Evolutionary conservation across 2,888 invertebrate species (phyloP), one percentile per base, ranked within the genome.

Genomic region (Linnaemya tessellans): DNA sequence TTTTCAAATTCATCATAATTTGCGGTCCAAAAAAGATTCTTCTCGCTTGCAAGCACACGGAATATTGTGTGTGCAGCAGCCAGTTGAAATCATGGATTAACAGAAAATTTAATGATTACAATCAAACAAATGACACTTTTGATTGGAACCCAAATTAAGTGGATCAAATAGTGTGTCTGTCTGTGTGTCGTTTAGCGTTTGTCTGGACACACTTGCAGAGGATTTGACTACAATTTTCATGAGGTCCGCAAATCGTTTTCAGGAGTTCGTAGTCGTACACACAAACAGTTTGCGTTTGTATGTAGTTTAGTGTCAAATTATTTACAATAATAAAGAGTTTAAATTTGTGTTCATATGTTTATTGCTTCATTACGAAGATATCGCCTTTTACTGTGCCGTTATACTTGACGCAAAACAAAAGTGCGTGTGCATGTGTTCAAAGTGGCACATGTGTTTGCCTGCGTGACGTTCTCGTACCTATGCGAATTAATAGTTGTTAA

Each of bases 271-370:
- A 30, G 30, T 30, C 30, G 30, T 30, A 30, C 30, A 30, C 3
- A 30, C 5, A n/a, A n/a, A 30, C 30, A 3, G 30, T 30, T 30
- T 30, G 30, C 30, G 7, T 56, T 49, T n/a, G 25, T 56, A 13
- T 15, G 25, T 15, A 54, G 18, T 49, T 5, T 49, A 18, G 3
- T 46, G n/a, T 15, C 1, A 46, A 46, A 46, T n/a, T 46, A 15
- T 46, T n/a, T 64, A 15, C 43, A 64, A 75, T 64, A 74, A 73
- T 62, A 49, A 62, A 74, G 22, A 71, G 49, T 71, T 49, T 77
- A 84, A 74, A 73, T 79, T 74, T 64, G 62, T 79, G 49, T 79
- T 38, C 83, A 74, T 84, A 84, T 79, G 58, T 79, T 68, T 68
- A 30, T 58, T 56, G 68, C 74, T 30, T 74, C 64, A 74, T 56